These are phyloP conservation scores for Panagrolaimus sp. DNA, from an alignment of 1,140 invertebrate species.

Conservation along the genomic window DNA sequence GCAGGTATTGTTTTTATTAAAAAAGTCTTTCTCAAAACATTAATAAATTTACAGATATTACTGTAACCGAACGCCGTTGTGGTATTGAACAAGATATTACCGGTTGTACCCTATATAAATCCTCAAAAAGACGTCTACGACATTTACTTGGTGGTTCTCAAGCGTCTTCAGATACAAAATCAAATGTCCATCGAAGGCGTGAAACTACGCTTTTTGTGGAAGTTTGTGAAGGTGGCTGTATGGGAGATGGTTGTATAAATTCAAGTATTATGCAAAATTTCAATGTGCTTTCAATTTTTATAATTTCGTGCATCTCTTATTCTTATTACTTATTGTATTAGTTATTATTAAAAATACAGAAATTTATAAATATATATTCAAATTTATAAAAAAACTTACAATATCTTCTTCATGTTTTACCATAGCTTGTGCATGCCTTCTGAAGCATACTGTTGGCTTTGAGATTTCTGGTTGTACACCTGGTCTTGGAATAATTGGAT, in stretches of 20 bases:
- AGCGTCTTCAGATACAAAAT: slow-evolving; percentile 2
- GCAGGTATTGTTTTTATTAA: slow-evolving; percentile 18
- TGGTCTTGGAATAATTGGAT: neutral
- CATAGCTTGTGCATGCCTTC: neutral
- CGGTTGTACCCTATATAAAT: slow-evolving; percentile 49
- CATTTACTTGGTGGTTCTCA: slow-evolving; percentile 35
- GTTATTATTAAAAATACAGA: too few species aligned
- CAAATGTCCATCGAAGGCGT: slow-evolving; percentile 24
- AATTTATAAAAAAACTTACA: neutral
- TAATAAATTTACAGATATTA: slow-evolving; percentile 32
- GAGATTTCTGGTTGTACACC: neutral
- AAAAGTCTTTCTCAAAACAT: too few species aligned
- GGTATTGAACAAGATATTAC: slow-evolving; percentile 43
- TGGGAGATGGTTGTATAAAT: slow-evolving; percentile 43
- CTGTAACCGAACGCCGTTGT: slow-evolving; percentile 43
- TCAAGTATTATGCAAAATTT: neutral
- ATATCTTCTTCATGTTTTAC: neutral
- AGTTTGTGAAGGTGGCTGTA: slow-evolving; percentile 45
- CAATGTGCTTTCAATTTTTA: too few species aligned
- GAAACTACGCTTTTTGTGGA: slow-evolving; percentile 44
- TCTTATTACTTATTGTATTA: too few species aligned
- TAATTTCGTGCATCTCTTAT: too few species aligned
- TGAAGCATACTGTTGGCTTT: neutral
- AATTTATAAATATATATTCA: too few species aligned
- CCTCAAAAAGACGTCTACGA: slow-evolving; percentile 23